phyloP scores from a whole-genome alignment of 2,797 vertebrate genomes.

The Sitta carolinensis region DNA sequence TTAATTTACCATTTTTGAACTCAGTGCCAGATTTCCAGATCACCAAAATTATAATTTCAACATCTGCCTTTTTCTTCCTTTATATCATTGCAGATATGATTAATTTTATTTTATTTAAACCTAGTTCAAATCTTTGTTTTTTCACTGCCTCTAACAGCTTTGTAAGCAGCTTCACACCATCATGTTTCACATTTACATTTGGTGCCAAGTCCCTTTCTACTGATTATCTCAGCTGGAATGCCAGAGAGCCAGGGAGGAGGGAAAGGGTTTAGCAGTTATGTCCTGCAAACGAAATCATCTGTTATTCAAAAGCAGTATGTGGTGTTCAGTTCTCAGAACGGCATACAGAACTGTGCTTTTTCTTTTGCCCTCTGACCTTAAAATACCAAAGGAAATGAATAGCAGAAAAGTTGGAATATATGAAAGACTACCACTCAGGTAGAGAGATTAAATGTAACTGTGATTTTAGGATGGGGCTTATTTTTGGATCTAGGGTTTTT shows the following conservation, averaged over 20 bases:
- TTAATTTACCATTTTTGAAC: slow-evolving; percentile 55
- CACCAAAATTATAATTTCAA: slow-evolving; percentile 33
- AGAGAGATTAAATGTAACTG: background rate
- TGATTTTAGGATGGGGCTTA: background rate
- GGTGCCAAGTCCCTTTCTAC: slow-evolving; percentile 58
- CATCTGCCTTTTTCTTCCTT: slow-evolving; percentile 46
- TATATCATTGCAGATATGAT: slow-evolving; percentile 7
- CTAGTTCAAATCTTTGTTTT: slow-evolving; percentile 20
- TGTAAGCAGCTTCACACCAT: slow-evolving; percentile 49
- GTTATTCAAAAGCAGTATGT: slow-evolving; percentile 49
- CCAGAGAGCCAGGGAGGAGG: background rate
- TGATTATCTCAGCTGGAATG: slow-evolving; percentile 72
- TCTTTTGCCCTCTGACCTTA: slow-evolving; percentile 21
- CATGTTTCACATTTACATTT: slow-evolving; percentile 65
- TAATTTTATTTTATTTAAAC: background rate
- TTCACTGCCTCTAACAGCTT: slow-evolving; percentile 43
- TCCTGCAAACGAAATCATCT: slow-evolving; percentile 51
- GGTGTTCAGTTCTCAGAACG: slow-evolving; percentile 5
- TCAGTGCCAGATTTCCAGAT: slow-evolving; percentile 29
- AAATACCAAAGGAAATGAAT: slow-evolving; percentile 41
- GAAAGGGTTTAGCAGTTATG: slow-evolving; percentile 29
- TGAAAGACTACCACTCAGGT: background rate
- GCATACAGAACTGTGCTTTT: background rate
- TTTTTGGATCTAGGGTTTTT: background rate
- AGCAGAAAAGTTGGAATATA: background rate